These are phyloP conservation scores for Globicephala melas DNA, from an alignment of 2,113 vertebrate species.

Conservation along the genomic window DNA sequence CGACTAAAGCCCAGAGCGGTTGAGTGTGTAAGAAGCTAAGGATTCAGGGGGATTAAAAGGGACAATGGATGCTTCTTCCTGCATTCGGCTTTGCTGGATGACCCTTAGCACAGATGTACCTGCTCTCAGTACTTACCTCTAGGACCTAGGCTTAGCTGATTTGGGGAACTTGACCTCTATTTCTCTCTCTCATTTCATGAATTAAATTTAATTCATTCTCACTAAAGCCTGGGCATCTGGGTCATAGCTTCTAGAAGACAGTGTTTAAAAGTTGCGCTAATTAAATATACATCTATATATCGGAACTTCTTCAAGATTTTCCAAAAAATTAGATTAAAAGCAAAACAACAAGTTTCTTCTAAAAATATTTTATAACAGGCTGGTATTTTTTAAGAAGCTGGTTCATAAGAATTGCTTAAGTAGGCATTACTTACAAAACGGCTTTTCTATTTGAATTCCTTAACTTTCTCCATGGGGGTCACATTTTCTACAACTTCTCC, in stretches of 20 bases:
- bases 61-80: accelerated
- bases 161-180: neutral
- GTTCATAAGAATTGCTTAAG: neutral
- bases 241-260: neutral
- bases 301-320: neutral
- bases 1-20: neutral
- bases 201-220: neutral
- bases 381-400: neutral
- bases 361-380: neutral
- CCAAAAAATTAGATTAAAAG: neutral
- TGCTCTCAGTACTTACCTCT: neutral
- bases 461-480: accelerated
- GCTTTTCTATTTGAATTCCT: neutral
- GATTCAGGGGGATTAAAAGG: accelerated
- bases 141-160: neutral
- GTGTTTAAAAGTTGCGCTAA: neutral
- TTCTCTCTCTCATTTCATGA: neutral
- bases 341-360: neutral
- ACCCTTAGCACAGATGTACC: neutral
- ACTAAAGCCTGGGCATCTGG: neutral
- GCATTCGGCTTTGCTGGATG: neutral
- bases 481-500: neutral
- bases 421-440: neutral
- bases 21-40: accelerated
- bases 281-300: neutral